phyloP scores from a whole-genome alignment of 2,113 vertebrate genomes.

The Erythrolamprus reginae region DNA sequence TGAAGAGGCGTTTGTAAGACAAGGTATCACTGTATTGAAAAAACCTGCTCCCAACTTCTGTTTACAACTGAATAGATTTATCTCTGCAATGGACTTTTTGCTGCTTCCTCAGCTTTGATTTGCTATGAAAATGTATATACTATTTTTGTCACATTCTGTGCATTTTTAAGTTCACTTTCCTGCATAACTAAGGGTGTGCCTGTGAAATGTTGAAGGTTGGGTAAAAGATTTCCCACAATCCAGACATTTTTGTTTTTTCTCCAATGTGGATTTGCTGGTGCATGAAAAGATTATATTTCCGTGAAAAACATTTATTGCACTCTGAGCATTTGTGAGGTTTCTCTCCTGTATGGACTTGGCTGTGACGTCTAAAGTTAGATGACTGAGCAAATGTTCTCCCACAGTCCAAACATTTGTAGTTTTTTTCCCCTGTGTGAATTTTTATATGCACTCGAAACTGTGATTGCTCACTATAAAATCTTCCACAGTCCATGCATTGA shows the following conservation, averaged over 20 bases:
- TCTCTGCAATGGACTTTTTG: not conserved
- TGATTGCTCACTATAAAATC: not conserved
- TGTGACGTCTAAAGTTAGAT: not conserved
- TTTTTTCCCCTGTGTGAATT: not conserved
- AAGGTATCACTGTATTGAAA: too few species aligned
- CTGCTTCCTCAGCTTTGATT: not conserved
- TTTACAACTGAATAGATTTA: not conserved
- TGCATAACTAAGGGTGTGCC: not conserved
- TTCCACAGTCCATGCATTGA: not conserved
- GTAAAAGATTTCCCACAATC: not conserved
- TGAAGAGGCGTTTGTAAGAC: too few species aligned
- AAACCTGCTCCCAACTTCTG: not conserved
- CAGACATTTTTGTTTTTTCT: not conserved
- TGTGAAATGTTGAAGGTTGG: not conserved
- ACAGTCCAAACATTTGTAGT: not conserved
- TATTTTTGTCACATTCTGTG: not conserved
- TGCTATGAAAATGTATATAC: not conserved
- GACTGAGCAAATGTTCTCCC: not conserved
- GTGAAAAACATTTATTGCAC: not conserved
- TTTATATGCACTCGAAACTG: accelerated
- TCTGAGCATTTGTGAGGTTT: not conserved
- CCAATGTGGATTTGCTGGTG: not conserved
- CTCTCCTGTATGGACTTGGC: not conserved
- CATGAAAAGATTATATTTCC: accelerated
- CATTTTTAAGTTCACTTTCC: not conserved